Evolutionary conservation across 2,888 invertebrate species (phyloP), one percentile per base, ranked within the genome.

Genomic region (Eupithecia exiguata): DNA sequence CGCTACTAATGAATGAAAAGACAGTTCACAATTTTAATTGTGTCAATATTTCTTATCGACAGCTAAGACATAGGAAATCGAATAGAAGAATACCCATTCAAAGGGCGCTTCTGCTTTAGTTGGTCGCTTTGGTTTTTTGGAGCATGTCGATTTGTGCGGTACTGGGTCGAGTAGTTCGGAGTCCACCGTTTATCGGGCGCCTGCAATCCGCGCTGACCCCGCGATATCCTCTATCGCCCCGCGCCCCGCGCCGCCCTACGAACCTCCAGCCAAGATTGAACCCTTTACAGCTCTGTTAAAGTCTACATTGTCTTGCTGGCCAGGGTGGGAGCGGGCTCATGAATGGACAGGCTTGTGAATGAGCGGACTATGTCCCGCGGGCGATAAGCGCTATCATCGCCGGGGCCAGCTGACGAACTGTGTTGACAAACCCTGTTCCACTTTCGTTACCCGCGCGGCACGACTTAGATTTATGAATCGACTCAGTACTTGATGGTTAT

Each of bases 161-260:
- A 58, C 38, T 68, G 30, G 80, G 81, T 83, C 83, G 86, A 87
- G 86, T 86, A 83, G 84, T 87, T 65, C 85, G 87, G 84, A 86
- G 85, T 89, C 63, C n/a, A 86, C 81, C 88, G 88, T 92, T 92
- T 93, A 93, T 92, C 93, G 89, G 90, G 88, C 90, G 93, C 91
- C 92, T 93, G 91, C 93, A 94, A 94, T 94, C 94, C 93, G 91
- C 89, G 92, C 87, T 94, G 94, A 94, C 94, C 94, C 92, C 92
- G 90, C 88, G 93, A 93, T 93, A 94, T 94, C 93, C 93, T 93
- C 92, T 89, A 89, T 91, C 85, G 83, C 89, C 73, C 70, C 88
- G 82, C 82, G 62, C 40, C 62, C 70, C 67, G 70, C 74, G 63
- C 82, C 78, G 63, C 69, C 65, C 71, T 69, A 46, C 49, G 49